Conservation (phyloP, 2,797 vertebrate genomes). For the Gadopsis marmoratus region DNA sequence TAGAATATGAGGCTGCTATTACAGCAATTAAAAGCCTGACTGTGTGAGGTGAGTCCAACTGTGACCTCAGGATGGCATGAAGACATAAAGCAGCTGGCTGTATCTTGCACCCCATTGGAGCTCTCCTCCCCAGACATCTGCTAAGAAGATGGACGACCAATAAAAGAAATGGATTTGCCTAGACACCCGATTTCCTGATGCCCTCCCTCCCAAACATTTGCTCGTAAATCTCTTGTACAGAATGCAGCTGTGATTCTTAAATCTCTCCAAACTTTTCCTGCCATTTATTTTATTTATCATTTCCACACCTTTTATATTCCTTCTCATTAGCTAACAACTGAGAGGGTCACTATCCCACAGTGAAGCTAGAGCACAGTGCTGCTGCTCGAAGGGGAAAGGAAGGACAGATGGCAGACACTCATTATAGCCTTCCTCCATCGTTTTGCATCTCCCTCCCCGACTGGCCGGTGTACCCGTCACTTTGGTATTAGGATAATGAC, state of each 20-base stretch:
- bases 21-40: constrained; percentile 36
- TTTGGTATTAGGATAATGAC: constrained; percentile 43
- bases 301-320: background rate
- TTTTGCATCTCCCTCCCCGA: constrained; percentile 34
- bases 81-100: constrained; percentile 54
- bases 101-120: constrained; percentile 11
- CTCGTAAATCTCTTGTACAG: constrained; percentile 48
- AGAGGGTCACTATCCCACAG: constrained; percentile 21
- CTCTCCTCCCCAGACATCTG: constrained; percentile 38
- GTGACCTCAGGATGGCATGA: constrained; percentile 41
- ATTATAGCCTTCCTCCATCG: constrained; percentile 36
- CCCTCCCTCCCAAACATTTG: constrained; percentile 45
- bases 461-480: constrained; percentile 7
- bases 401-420: constrained; percentile 60
- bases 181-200: constrained; percentile 43
- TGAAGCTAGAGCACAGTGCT: constrained; percentile 7
- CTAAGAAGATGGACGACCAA: constrained; percentile 51
- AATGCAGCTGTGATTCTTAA: constrained; percentile 23
- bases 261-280: constrained; percentile 19
- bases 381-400: constrained; percentile 37
- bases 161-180: constrained; percentile 62
- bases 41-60: constrained; percentile 40
- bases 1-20: constrained; percentile 18
- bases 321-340: constrained; percentile 27
- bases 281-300: constrained; percentile 16